Percentiles rank a stretch among this genome's conserved stretches.
These are phyloP conservation scores for Entomobrya proxima DNA, from an alignment of 2,888 invertebrate species.

Conservation along the genomic window DNA sequence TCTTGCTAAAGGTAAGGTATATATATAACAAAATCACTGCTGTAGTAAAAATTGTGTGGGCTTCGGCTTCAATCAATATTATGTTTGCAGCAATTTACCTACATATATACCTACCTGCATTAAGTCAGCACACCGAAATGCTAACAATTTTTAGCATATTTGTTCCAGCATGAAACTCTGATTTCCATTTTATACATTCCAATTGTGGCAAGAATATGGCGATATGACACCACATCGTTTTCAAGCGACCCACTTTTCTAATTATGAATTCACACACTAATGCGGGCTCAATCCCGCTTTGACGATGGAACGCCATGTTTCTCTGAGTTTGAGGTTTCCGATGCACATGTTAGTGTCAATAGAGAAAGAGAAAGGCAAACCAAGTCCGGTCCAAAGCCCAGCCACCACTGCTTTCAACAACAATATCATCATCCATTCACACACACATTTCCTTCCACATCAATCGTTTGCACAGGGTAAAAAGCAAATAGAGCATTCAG, in stretches of 20 bases:
- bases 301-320: neutral
- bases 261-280: neutral
- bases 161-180: no score
- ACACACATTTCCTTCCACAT: slow-evolving; percentile 1
- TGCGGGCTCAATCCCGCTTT: neutral
- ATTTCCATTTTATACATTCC: no score
- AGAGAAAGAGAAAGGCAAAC: neutral
- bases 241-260: neutral
- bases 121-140: no score
- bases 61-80: no score
- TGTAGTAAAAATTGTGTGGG: no score
- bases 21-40: no score
- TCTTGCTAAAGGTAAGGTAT: no score
- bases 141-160: no score
- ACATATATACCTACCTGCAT: no score
- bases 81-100: no score
- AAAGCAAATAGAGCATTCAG: neutral
- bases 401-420: no score
- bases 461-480: neutral
- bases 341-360: neutral
- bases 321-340: neutral
- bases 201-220: no score
- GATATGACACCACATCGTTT: neutral
- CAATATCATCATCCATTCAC: neutral
- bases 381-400: neutral